Evolutionary conservation across 2,888 invertebrate species (phyloP), one percentile per base, ranked within the genome.

Genomic region (Blastobasis adustella): DNA sequence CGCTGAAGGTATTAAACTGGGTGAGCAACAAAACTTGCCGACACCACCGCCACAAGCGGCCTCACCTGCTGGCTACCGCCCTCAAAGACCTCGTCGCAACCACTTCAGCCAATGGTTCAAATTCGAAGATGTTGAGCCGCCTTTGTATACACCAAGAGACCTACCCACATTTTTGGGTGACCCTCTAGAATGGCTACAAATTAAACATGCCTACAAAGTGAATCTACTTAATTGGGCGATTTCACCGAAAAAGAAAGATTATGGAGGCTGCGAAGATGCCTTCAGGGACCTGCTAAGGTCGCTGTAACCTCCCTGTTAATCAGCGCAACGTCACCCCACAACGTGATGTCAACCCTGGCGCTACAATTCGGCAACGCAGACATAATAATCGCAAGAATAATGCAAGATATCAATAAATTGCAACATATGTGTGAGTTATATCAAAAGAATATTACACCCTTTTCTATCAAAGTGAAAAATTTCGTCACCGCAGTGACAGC

Each of bases 181-280:
- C 47, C 62, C 59, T 0, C 42, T 65, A 55, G 62, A 67, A 4
- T 65, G 64, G 61, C 50, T 65, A 5, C 55, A 50, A 4, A 62
- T 64, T 37, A 64, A 57, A 46, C 52, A 58, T 23, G 61, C 64
- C 0, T 66, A 53, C 39, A 47, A 58, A n/a, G n/a, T 2, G 63
- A 65, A 38, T 62, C 62, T 0, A 58, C 65, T 1, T 5, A 51
- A 9, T 37, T 62, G 9, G 62, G 62, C 44, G 50, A 52, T 5
- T 63, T 59, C 10, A 62, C 48, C 6, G 52, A 55, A n/a, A 52
- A 50, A 8, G 64, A 66, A 51, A 65, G 63, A 37, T 5, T 63
- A 5, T 62, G 62, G 61, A 45, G 66, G 1, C 36, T 64, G 37
- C 41, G 62, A n/a, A 63, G 57, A 42, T 59, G 62, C 47, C 55